Evolutionary conservation across 2,797 vertebrate genomes (phyloP).

Genomic region (Cuniculus paca): DNA sequence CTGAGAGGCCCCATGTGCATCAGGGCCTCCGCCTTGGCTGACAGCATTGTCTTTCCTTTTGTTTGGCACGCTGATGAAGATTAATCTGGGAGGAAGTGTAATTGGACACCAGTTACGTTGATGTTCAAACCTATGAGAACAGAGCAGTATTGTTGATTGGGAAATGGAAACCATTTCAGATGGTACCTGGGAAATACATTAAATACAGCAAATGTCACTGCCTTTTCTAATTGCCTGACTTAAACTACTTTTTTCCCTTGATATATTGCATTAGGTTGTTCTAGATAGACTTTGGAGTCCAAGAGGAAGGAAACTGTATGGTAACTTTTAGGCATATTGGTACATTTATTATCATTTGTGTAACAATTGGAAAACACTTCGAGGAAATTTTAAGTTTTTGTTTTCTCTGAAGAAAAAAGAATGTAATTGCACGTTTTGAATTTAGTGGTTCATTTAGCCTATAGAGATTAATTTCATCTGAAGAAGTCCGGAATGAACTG

Average conservation of each 20-base stretch:
- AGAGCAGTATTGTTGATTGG: conserved; percentile 75
- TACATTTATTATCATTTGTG: conserved; percentile 56
- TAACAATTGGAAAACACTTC: conserved; percentile 64
- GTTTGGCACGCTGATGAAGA: conserved; percentile 70
- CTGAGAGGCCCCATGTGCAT: not conserved
- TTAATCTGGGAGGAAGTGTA: conserved; percentile 81
- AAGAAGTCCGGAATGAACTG: not conserved
- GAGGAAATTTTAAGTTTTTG: conserved; percentile 56
- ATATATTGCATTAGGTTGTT: conserved; percentile 67
- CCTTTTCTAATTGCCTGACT: conserved; percentile 74
- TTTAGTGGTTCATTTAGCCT: conserved; percentile 46
- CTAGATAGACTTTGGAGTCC: conserved; percentile 56
- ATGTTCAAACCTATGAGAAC: conserved; percentile 79
- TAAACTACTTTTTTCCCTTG: conserved; percentile 72
- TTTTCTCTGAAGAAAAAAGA: conserved; percentile 42
- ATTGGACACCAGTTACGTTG: conserved; percentile 79
- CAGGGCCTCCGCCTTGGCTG: conserved; percentile 40
- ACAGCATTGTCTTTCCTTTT: conserved; percentile 64
- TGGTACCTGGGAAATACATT: conserved; percentile 79
- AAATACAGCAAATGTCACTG: conserved; percentile 70
- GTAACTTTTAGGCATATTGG: conserved; percentile 52
- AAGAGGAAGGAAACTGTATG: conserved; percentile 56
- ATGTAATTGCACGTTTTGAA: conserved; percentile 8
- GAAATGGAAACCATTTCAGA: conserved; percentile 78
- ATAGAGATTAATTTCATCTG: conserved; percentile 48